Percentiles rank a stretch among this genome's conserved stretches.
Conservation (phyloP, 1,140 invertebrate species). For the Globodera rostochiensis region DNA sequence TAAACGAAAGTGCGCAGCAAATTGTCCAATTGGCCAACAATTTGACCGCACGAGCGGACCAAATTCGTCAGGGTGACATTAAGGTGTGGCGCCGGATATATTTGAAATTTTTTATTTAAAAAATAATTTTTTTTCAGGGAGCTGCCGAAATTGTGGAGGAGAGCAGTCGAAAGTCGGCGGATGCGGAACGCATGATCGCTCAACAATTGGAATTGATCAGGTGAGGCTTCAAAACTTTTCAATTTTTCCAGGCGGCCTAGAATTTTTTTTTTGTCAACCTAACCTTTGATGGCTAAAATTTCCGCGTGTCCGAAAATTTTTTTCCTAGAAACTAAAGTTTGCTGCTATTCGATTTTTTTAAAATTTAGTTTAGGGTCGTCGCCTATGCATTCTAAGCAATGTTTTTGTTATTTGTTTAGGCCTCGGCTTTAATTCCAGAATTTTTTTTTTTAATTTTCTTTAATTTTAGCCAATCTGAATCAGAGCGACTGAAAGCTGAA, state of each 20-base stretch:
- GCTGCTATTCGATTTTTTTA: neutral
- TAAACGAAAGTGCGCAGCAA: constrained; percentile 48
- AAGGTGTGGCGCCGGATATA: constrained; percentile 32
- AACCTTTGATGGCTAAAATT: no score
- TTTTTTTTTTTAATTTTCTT: neutral
- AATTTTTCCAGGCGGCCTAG: no score
- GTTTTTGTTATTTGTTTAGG: no score
- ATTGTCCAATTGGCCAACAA: constrained; percentile 52
- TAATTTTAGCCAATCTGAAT: constrained; percentile 45
- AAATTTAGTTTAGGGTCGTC: constrained; percentile 15
- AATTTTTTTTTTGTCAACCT: no score
- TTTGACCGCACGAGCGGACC: constrained; percentile 50
- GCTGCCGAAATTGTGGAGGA: constrained; percentile 63
- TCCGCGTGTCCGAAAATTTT: no score
- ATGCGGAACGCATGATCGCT: constrained; percentile 41
- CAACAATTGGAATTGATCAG: constrained; percentile 40
- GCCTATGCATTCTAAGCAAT: neutral
- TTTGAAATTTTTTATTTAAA: constrained; percentile 24
- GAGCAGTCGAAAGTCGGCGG: constrained; percentile 44
- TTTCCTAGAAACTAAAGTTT: neutral
- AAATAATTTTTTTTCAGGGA: constrained; percentile 40
- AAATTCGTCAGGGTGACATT: constrained; percentile 58
- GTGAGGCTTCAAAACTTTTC: neutral
- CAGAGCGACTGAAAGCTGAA: constrained; percentile 46
- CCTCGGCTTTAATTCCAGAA: no score